Percentiles rank a stretch among this genome's conserved stretches.
phyloP scores from a whole-genome alignment of 2,888 invertebrate species.

The Noctua janthina region DNA sequence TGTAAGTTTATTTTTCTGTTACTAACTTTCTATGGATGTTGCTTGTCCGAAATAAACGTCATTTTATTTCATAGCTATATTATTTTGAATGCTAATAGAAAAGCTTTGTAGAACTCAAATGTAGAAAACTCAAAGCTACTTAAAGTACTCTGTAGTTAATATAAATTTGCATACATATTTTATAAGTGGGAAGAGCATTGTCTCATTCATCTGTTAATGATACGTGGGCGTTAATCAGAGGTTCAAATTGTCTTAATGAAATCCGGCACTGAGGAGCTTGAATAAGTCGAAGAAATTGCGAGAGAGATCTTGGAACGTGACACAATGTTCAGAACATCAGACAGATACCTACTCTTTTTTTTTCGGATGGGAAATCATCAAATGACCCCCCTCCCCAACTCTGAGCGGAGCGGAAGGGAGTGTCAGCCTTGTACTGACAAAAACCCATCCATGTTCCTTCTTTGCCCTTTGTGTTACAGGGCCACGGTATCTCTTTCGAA shows the following conservation, averaged over 20 bases:
- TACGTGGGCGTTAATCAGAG: conserved; percentile 58
- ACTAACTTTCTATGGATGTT: no score
- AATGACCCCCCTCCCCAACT: no score
- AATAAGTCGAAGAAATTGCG: conserved; percentile 3
- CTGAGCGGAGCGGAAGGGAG: no score
- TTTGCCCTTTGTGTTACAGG: no score
- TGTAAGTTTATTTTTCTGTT: no score
- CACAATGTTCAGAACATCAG: not conserved
- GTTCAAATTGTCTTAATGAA: conserved; percentile 63
- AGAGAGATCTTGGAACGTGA: conserved; percentile 3
- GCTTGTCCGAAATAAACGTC: no score
- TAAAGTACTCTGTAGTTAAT: not conserved
- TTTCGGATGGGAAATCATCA: no score
- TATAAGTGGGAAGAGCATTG: conserved; percentile 34
- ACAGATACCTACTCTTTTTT: not conserved
- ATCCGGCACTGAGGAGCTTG: conserved; percentile 33
- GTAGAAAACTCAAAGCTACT: conserved; percentile 8
- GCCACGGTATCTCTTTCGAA: no score
- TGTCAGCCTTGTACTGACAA: no score
- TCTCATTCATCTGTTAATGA: conserved; percentile 43
- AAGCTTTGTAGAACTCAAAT: not conserved
- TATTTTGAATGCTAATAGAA: not conserved
- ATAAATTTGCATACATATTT: conserved; percentile 49
- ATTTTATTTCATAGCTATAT: no score
- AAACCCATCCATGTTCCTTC: no score